Conservation (phyloP, 2,797 vertebrate species). For the Pteropus rufus region DNA sequence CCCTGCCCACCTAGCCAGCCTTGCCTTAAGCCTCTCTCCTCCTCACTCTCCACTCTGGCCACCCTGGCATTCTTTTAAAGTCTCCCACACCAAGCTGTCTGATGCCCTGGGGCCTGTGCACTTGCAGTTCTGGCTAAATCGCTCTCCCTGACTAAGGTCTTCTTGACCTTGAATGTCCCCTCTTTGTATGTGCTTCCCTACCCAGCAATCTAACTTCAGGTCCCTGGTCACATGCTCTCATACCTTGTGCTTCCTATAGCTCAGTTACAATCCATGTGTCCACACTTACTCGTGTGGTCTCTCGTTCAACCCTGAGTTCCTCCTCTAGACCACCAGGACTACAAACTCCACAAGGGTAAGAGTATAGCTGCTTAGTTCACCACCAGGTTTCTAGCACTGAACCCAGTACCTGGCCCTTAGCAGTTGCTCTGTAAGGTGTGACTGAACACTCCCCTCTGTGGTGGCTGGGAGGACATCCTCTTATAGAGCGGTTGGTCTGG, state of each 20-base stretch:
- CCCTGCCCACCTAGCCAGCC: not conserved
- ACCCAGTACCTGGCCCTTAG: not conserved
- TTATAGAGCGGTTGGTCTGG: not conserved
- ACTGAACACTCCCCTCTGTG: not conserved
- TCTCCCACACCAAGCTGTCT: not conserved
- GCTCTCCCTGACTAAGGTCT: not conserved
- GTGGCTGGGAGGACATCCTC: not conserved
- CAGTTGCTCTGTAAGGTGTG: not conserved
- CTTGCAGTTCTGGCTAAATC: not conserved
- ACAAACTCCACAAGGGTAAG: not conserved
- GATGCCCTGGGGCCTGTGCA: not conserved
- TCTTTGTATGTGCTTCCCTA: not conserved
- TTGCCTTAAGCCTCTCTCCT: not conserved
- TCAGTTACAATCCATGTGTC: not conserved
- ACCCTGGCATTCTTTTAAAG: not conserved
- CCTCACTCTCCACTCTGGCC: not conserved
- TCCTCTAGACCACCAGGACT: not conserved
- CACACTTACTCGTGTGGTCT: not conserved
- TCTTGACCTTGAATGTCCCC: not conserved
- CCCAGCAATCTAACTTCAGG: not conserved
- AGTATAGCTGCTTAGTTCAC: not conserved
- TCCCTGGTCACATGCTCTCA: not conserved
- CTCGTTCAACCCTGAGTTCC: not conserved
- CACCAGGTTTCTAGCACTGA: not conserved
- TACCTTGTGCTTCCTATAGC: not conserved